Base-by-base conservation (phyloP, 2,888 invertebrate species). In the Caenorhabditis sp. region DNA sequence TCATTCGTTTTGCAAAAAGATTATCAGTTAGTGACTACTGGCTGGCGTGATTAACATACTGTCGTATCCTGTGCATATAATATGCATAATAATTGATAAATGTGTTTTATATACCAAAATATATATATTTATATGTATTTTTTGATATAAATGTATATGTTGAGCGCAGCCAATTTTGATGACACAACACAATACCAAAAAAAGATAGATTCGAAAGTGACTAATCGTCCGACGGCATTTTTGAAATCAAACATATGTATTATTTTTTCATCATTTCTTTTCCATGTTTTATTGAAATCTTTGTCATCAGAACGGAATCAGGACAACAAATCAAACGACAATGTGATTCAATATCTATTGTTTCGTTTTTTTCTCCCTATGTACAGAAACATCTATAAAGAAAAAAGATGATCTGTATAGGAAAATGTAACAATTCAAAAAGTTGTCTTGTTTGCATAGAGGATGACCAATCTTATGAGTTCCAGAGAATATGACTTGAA, bases 141-240 rank as follows among this genome's bases (percentile, higher is more conserved):
- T 43, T 43, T 5, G 17, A 43, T 10, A 10, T 17, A 43, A 43
- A 43, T 43, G 43, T 43, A 43, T 43, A 43, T 10, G 17, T 43
- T 43, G 43, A 43, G 43, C 43, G 43, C 43, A 43, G 43, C 43
- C 43, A 43, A 43, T 43, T 43, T 43, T 43, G 43, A 43, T 43
- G 43, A 43, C 43, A 43, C 43, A 43, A 43, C 43, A 43, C 43
- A 43, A 43, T 43, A 43, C 43, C 43, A 43, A 43, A 43, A 43
- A 43, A 43, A 43, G 43, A 43, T 43, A 43, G 43, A 43, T 43
- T 43, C 43, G 43, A 43, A 43, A 43, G 17, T 43, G 43, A 43
- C 43, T 43, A 43, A 43, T 43, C 43, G 17, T 43, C 43, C 14
- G 43, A 43, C 43, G 43, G 43, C 43, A 43, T 43, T 43, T 43